Conservation (phyloP, 2,113 vertebrate genomes). For the Cyanoderma ruficeps region DNA sequence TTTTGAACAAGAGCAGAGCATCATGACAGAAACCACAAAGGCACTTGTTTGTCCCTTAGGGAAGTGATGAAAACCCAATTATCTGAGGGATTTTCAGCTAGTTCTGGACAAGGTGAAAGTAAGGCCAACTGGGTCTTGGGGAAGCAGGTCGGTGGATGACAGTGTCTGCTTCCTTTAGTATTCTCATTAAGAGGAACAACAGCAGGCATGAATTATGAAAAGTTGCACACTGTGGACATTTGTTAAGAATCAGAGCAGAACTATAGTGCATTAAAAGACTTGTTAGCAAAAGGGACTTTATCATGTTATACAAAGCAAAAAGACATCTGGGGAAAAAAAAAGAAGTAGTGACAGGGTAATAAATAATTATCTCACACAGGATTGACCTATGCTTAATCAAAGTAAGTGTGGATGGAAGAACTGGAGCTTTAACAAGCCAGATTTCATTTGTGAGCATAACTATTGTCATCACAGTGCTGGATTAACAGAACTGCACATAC, state of each 20-base stretch:
- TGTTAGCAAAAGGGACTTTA: not conserved
- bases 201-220: not conserved
- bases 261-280: not conserved
- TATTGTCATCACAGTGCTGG: not conserved
- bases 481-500: not conserved
- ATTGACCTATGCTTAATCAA: not conserved
- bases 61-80: not conserved
- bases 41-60: not conserved
- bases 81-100: not conserved
- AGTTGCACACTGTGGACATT: not conserved
- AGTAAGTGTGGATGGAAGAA: not conserved
- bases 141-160: not conserved
- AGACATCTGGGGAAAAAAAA: not conserved
- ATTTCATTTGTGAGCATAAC: not conserved
- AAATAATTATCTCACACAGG: not conserved
- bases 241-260: not conserved
- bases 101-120: not conserved
- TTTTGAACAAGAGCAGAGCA: not conserved
- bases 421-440: not conserved
- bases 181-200: not conserved
- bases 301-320: not conserved
- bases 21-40: not conserved
- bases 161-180: not conserved
- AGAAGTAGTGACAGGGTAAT: not conserved
- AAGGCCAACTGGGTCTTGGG: not conserved